phyloP scores from a whole-genome alignment of 2,113 vertebrate genomes.

The Nyctibius bracteatus region DNA sequence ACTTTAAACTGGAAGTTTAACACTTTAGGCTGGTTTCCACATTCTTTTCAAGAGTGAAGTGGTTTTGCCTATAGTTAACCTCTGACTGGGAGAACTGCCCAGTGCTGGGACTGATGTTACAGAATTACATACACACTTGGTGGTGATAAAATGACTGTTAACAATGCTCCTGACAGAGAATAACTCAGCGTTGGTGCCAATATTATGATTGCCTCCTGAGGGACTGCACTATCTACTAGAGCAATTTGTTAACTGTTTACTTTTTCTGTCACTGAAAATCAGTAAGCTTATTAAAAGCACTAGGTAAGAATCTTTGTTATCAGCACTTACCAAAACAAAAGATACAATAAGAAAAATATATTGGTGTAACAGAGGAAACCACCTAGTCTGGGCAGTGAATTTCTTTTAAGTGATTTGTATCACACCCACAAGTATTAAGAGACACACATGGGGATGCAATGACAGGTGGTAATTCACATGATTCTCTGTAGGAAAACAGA shows the following conservation, averaged over 20 bases:
- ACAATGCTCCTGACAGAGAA: background rate
- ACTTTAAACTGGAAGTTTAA: background rate
- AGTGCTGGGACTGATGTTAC: background rate
- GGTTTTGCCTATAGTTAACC: background rate
- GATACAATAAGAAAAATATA: background rate
- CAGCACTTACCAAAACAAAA: background rate
- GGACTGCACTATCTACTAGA: background rate
- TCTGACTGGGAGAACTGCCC: background rate
- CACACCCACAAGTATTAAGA: background rate
- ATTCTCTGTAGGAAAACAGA: background rate
- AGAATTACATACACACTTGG: fast-evolving
- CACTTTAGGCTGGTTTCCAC: background rate
- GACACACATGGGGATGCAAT: background rate
- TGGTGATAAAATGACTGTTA: background rate
- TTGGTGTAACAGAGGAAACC: background rate
- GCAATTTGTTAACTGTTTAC: background rate
- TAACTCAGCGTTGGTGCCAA: background rate
- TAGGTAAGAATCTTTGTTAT: background rate
- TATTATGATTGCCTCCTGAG: background rate
- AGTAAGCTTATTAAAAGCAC: constrained; percentile 22
- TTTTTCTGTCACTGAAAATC: background rate
- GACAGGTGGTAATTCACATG: background rate
- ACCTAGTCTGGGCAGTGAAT: background rate
- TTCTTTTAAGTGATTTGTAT: background rate
- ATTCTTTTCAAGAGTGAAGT: background rate